A percentile compares a stretch with the other conserved stretches of the same genome.
Evolutionary conservation across 2,797 vertebrate species (phyloP).

Genomic region (Prionace glauca): DNA sequence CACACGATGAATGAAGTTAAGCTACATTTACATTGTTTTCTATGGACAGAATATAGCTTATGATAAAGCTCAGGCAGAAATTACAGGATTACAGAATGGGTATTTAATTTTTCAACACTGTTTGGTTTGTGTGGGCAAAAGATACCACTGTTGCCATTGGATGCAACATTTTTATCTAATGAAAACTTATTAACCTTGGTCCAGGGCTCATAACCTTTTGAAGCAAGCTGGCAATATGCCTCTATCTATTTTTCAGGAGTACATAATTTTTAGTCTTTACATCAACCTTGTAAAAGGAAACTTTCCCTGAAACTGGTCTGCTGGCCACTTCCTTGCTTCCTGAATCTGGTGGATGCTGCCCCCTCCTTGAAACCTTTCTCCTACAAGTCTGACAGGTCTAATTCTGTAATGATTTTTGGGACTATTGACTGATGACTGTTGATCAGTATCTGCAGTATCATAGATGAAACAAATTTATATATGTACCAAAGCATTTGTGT

Average conservation of each 20-base stretch:
- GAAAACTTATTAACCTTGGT: neutral
- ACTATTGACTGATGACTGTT: neutral
- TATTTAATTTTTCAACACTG: neutral
- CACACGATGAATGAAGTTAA: neutral
- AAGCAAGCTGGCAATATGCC: neutral
- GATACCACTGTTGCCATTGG: neutral
- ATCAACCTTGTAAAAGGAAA: neutral
- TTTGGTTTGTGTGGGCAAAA: neutral
- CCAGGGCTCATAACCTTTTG: neutral
- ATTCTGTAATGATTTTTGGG: neutral
- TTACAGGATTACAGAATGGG: neutral
- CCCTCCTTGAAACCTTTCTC: neutral
- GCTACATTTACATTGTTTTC: neutral
- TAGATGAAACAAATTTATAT: neutral
- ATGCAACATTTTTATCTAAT: neutral
- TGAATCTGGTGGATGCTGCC: neutral
- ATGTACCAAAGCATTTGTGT: no score
- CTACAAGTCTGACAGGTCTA: neutral
- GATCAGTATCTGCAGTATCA: neutral
- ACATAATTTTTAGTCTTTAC: neutral
- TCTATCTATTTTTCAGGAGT: neutral
- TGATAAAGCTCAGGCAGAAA: neutral
- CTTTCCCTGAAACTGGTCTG: neutral
- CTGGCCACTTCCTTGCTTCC: neutral
- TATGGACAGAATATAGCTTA: neutral